Evolutionary conservation across 2,888 invertebrate species (phyloP).

Genomic region (Operophtera brumata): DNA sequence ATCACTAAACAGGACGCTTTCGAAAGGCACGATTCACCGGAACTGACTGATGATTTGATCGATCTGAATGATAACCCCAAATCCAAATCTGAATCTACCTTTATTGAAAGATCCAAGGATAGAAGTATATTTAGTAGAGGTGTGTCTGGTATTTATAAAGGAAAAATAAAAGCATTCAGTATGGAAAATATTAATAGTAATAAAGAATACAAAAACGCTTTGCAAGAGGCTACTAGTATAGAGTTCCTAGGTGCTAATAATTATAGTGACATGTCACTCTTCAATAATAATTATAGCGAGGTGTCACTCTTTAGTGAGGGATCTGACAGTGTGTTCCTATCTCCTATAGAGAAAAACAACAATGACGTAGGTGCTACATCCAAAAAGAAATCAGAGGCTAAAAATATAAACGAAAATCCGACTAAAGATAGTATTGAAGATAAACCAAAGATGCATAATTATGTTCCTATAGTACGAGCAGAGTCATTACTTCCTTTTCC

Average conservation of each 20-base stretch:
- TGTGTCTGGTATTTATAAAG: conserved; percentile 59
- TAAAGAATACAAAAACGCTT: conserved; percentile 52
- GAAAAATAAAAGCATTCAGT: conserved; percentile 72
- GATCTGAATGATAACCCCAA: conserved; percentile 42
- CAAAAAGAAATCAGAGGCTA: conserved; percentile 24
- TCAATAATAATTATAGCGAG: conserved; percentile 47
- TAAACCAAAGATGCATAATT: conserved; percentile 17
- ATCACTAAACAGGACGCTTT: conserved; percentile 49
- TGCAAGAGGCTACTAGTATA: conserved; percentile 70
- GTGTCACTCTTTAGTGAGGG: conserved; percentile 60
- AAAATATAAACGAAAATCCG: conserved; percentile 7
- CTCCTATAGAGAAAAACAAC: conserved; percentile 51
- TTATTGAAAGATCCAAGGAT: conserved; percentile 39
- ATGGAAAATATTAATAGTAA: conserved; percentile 61
- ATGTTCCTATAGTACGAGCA: conserved; percentile 57
- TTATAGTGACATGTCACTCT: conserved; percentile 56
- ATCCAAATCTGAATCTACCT: conserved; percentile 51
- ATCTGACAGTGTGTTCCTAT: conserved; percentile 62
- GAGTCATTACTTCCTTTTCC: conserved; percentile 58
- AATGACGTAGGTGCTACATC: conserved; percentile 34
- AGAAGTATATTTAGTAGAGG: conserved; percentile 56
- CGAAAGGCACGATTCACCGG: conserved; percentile 37
- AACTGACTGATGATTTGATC: conserved; percentile 34
- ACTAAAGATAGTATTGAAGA: conserved; percentile 18
- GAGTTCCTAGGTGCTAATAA: conserved; percentile 52